Percentiles rank a stretch among this genome's conserved stretches.
phyloP scores from a whole-genome alignment of 2,888 invertebrate species.

The Agrochola lota region DNA sequence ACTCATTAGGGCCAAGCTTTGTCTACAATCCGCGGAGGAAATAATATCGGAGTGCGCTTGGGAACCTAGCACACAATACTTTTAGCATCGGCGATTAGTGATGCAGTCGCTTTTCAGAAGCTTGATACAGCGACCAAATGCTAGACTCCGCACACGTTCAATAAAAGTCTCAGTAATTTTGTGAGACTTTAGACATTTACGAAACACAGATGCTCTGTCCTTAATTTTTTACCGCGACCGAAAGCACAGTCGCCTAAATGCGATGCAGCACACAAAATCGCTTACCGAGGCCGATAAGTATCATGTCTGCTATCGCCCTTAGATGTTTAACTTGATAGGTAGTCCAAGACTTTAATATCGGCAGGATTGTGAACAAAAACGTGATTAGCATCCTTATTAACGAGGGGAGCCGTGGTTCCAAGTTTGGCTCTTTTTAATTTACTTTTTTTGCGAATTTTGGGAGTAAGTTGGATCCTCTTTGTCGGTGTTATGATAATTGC shows the following conservation, averaged over 20 bases:
- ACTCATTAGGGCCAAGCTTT: conserved; percentile 76
- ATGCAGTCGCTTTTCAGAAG: background rate
- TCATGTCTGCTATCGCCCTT: background rate
- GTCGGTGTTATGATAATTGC: conserved; percentile 45
- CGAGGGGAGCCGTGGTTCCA: conserved; percentile 10
- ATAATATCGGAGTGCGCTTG: conserved; percentile 73
- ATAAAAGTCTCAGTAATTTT: background rate
- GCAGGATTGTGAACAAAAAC: conserved; percentile 48
- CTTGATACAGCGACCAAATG: background rate
- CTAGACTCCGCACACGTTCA: background rate
- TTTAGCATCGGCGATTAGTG: background rate
- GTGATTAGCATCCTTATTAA: conserved; percentile 67
- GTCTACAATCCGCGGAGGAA: conserved; percentile 67
- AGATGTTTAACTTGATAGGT: conserved; percentile 25
- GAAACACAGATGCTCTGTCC: background rate
- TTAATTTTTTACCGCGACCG: background rate
- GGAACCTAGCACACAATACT: background rate
- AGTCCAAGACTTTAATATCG: conserved; percentile 50
- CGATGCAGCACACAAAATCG: background rate
- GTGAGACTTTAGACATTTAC: background rate
- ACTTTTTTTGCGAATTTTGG: conserved; percentile 44
- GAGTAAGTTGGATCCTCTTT: conserved; percentile 30
- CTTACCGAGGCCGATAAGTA: background rate
- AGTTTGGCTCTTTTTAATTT: conserved; percentile 58
- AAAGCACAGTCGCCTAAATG: background rate